Evolutionary conservation across 2,113 vertebrate species (phyloP).

Genomic region (Ardeotis arabs): DNA sequence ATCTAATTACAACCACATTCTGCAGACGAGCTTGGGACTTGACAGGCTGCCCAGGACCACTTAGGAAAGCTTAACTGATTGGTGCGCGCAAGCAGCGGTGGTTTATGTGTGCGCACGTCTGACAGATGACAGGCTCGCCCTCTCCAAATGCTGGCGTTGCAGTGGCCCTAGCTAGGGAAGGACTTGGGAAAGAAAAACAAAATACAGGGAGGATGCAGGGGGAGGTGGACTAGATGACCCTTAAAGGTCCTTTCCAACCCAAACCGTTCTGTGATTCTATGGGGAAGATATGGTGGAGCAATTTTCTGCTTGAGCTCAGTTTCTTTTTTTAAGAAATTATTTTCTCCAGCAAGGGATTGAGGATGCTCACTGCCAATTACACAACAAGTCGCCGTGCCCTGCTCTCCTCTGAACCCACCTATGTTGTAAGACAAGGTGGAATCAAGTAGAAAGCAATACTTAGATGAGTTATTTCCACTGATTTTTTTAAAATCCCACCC

Average conservation of each 20-base stretch:
- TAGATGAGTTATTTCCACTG: background rate
- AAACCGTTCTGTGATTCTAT: too few species aligned
- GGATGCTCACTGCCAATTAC: background rate
- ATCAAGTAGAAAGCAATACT: background rate
- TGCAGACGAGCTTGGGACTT: slow-evolving; percentile 32
- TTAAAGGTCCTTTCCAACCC: too few species aligned
- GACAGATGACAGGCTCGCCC: background rate
- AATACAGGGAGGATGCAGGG: background rate
- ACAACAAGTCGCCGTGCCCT: rapidly evolving
- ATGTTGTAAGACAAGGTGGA: background rate
- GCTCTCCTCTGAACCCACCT: background rate
- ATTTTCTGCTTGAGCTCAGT: background rate
- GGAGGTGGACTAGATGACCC: too few species aligned
- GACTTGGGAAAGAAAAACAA: background rate
- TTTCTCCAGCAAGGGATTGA: background rate
- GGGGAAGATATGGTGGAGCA: rapidly evolving
- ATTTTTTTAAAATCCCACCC: background rate
- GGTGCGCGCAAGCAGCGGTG: background rate
- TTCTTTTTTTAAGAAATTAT: background rate
- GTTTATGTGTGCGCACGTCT: background rate
- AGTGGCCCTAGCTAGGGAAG: background rate
- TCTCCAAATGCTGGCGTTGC: background rate
- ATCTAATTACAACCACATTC: slow-evolving; percentile 77
- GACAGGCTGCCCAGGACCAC: slow-evolving; percentile 67
- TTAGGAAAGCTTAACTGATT: slow-evolving; percentile 18